Conservation (phyloP, 1,140 invertebrate species). For the Nephila pilipes region DNA sequence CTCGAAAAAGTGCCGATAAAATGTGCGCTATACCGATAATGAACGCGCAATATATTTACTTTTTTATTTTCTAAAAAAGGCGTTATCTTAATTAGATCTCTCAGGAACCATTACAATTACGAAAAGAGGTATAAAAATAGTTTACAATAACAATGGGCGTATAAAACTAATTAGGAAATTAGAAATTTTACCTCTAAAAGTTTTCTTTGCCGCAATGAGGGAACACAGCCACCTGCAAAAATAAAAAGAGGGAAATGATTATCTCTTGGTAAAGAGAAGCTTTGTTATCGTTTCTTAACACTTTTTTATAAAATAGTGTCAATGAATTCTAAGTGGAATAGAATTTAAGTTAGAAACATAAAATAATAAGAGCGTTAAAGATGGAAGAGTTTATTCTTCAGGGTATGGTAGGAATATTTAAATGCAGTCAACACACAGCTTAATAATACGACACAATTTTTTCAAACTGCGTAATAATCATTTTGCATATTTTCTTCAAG, state of each 20-base stretch:
- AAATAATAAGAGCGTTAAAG: not conserved
- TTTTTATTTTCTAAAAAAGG: not conserved
- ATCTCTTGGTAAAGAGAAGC: not conserved
- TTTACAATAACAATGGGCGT: conserved; percentile 35
- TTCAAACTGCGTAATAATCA: too few species aligned
- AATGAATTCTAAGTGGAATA: not conserved
- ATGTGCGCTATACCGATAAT: conserved; percentile 19
- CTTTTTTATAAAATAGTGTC: not conserved
- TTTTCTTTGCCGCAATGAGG: not conserved
- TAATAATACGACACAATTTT: too few species aligned
- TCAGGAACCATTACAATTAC: conserved; percentile 47
- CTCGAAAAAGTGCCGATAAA: conserved; percentile 24
- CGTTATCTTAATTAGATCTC: conserved; percentile 64
- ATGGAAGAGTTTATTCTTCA: not conserved
- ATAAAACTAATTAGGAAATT: conserved; percentile 45
- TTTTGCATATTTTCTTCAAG: too few species aligned
- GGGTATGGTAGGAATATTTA: not conserved
- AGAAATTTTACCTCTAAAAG: conserved; percentile 46
- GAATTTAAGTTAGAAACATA: not conserved
- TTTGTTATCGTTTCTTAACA: not conserved
- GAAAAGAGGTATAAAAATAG: conserved; percentile 34
- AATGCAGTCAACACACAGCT: too few species aligned
- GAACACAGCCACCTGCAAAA: conserved; percentile 7
- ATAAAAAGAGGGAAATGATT: not conserved
- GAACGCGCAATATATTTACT: not conserved